These are phyloP conservation scores for Limnothrissa miodon DNA, from an alignment of 2,113 vertebrate species.

Conservation along the genomic window DNA sequence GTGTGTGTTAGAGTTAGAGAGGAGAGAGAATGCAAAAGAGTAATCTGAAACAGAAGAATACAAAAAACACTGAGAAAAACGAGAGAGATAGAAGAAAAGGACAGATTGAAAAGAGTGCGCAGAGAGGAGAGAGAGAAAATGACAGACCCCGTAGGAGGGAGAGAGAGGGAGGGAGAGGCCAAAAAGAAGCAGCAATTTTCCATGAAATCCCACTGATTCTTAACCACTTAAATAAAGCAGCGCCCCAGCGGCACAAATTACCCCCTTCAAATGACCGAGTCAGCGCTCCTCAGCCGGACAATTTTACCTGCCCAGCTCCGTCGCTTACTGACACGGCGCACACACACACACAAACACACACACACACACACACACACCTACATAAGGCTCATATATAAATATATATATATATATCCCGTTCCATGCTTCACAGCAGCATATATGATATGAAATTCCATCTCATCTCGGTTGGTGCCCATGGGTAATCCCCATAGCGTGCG, in stretches of 20 bases:
- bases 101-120: neutral
- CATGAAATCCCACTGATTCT: neutral
- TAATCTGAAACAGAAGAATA: neutral
- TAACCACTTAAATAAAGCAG: neutral
- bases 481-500: neutral
- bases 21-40: neutral
- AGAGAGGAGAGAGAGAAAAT: neutral
- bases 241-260: neutral
- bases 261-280: neutral
- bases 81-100: neutral
- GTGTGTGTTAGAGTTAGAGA: neutral
- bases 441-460: conserved; percentile 5
- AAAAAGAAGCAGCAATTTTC: neutral
- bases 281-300: neutral
- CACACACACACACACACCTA: neutral
- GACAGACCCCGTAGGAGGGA: neutral
- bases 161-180: neutral
- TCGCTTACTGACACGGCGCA: neutral
- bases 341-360: neutral
- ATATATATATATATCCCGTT: neutral
- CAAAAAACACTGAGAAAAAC: no score
- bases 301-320: neutral
- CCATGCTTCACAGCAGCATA: neutral
- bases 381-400: neutral
- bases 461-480: neutral